Evolutionary conservation across 2,797 vertebrate genomes (phyloP).

Genomic region (Hydrocynus forskahlii): DNA sequence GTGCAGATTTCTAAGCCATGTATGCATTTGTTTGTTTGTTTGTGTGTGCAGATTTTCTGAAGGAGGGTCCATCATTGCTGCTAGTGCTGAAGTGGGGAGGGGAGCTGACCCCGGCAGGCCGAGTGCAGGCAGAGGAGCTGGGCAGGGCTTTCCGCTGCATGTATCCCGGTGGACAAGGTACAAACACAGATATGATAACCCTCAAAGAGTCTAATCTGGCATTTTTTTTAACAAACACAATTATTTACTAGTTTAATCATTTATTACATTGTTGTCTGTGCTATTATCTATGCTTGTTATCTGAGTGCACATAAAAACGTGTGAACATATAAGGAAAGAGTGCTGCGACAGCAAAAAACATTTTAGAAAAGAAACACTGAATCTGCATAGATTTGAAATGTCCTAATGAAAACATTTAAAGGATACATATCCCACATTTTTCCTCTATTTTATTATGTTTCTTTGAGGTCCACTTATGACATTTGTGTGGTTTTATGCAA

Average conservation of each 20-base stretch:
- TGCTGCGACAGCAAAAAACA: neutral
- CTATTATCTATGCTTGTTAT: constrained; percentile 10
- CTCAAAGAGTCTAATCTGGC: constrained; percentile 3
- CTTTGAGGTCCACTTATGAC: too few species aligned
- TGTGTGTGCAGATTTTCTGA: constrained; percentile 77
- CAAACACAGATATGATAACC: neutral
- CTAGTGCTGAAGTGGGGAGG: constrained; percentile 97
- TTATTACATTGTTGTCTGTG: constrained; percentile 9
- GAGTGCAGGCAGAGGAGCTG: constrained; percentile 94
- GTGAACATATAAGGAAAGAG: neutral
- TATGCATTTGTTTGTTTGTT: constrained; percentile 4
- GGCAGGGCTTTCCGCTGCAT: constrained; percentile 96
- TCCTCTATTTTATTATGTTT: too few species aligned
- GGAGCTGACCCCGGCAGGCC: constrained; percentile 92
- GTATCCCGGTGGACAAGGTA: constrained; percentile 98
- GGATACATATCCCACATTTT: too few species aligned
- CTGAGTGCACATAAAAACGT: constrained; percentile 19
- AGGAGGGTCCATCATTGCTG: constrained; percentile 85
- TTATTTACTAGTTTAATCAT: neutral
- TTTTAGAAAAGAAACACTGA: neutral
- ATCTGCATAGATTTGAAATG: too few species aligned
- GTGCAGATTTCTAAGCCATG: neutral
- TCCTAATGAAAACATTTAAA: neutral
- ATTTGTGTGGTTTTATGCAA: too few species aligned
- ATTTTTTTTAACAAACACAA: neutral